phyloP scores from a whole-genome alignment of 2,113 vertebrate species.

The Pachypanchax playfairii region DNA sequence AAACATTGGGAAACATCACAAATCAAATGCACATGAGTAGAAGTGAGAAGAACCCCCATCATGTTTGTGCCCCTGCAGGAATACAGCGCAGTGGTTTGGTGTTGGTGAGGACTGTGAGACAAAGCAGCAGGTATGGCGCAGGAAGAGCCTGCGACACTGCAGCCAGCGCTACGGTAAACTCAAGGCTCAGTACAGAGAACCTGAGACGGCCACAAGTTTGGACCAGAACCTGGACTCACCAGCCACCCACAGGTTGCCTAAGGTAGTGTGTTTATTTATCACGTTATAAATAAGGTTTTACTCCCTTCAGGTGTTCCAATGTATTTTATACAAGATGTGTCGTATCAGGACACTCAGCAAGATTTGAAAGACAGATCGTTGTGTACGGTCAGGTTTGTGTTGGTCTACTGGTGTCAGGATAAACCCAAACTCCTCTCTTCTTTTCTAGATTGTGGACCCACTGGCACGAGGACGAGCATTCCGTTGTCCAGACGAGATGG shows the following conservation, averaged over 20 bases:
- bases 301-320: background rate
- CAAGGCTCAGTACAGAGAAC: slow-evolving; percentile 89
- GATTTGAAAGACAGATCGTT: too few relatives aligned
- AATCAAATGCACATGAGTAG: too few relatives aligned
- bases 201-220: slow-evolving; percentile 84
- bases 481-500: slow-evolving; percentile 86
- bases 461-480: slow-evolving; percentile 91
- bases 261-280: slow-evolving; percentile 74
- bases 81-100: slow-evolving; percentile 93
- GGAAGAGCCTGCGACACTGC: slow-evolving; percentile 92
- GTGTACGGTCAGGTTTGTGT: background rate
- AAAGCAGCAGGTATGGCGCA: slow-evolving; percentile 91
- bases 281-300: background rate
- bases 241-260: slow-evolving; percentile 85
- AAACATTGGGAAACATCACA: too few relatives aligned
- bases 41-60: too few relatives aligned
- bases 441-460: slow-evolving; percentile 89
- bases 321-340: too few relatives aligned
- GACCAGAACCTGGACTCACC: slow-evolving; percentile 89
- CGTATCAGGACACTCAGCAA: too few relatives aligned
- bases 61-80: slow-evolving; percentile 68
- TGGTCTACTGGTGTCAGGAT: background rate
- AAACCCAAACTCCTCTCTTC: slow-evolving; percentile 1
- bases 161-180: slow-evolving; percentile 92
- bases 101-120: slow-evolving; percentile 88